Base-by-base conservation (phyloP, 2,113 vertebrate species). In the Oplegnathus fasciatus region DNA sequence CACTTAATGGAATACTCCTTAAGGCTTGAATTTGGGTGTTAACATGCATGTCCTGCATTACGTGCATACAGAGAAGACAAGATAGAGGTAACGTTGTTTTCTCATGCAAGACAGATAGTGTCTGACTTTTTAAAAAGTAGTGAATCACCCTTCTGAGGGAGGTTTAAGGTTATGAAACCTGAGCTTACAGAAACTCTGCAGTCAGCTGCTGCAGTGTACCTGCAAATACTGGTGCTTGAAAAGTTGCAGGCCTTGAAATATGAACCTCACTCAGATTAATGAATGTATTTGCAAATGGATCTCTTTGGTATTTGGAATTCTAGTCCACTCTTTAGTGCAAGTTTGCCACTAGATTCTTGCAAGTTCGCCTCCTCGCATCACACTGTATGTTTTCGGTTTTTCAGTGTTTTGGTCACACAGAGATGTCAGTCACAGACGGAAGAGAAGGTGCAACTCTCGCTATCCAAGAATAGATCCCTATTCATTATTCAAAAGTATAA, bases 401-500 rank as follows among this genome's bases (percentile, higher is more conserved):
- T 71, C 7, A 8, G 10, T 9, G 24, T 37, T 24, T 73, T 37
- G 74, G 67, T 64, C 65, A 42, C 62, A 82, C 40, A 44, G 22
- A 64, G 34, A 2, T 71, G 66, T 46, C 71, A 70, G 26, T 70
- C 69, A 58, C 6, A n/a, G 4, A 2, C 10, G 28, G 13, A 32
- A 44, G 37, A 60, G 22, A 84, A 68, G 34, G 44, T 70, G 44
- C 52, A 72, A 58, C 20, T 67, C 44, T 68, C 24, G 48, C 74
- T 37, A 52, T 80, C 54, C 37, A 68, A 34, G 28, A 80, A 71
- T 61, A 90, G 75, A 54, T 37, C 15, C 44, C 8, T 64, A 84
- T 85, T 81, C 26, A 76, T 84, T 83, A 88, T 86, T 87, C 80
- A 88, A 37, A 79, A 62, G 52, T 60, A 15, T 10, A 62, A 66